Base-by-base conservation (phyloP, 2,888 invertebrate species). In the Gonocerus acuteangulatus region DNA sequence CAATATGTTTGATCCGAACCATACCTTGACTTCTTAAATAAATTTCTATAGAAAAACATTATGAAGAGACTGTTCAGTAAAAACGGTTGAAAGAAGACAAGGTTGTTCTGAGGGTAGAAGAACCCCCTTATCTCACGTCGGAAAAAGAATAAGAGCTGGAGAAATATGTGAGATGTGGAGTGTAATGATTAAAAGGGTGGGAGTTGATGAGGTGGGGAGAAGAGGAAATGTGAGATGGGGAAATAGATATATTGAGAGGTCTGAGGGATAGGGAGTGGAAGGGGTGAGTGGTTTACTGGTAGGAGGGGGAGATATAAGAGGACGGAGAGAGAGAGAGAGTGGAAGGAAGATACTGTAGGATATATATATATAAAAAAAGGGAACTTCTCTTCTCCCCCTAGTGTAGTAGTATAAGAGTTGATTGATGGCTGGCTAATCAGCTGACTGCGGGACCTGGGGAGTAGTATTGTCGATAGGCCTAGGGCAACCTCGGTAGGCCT, bases 121-220 rank as follows among this genome's bases (percentile, higher is more conserved):
- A n/a, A n/a, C n/a, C n/a, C n/a, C n/a, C n/a, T n/a, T n/a, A n/a
- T n/a, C n/a, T n/a, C n/a, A n/a, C n/a, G n/a, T n/a, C n/a, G n/a
- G n/a, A n/a, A n/a, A n/a, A 13, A 44, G 6, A 15, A 44, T 44
- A 3, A 13, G 18, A 44, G 15, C 44, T 13, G 44, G 44, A 3
- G 3, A 13, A 18, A 4, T 15, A 13, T 3, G 13, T 7, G 18
- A 13, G 44, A 44, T 15, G 18, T 15, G 18, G 44, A 62, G 45
- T 51, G 59, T 51, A 60, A 58, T 58, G 36, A 44, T 51, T 34
- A 48, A 49, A 44, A 62, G 54, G 42, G 64, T 58, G 61, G 39
- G 61, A 60, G 60, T 60, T 54, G 62, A 52, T 27, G 54, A 62
- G 47, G 61, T 51, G 52, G 51, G 61, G 45, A 54, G 51, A 34